These are phyloP conservation scores for Ara ararauna DNA, from an alignment of 2,797 vertebrate genomes.

Conservation along the genomic window DNA sequence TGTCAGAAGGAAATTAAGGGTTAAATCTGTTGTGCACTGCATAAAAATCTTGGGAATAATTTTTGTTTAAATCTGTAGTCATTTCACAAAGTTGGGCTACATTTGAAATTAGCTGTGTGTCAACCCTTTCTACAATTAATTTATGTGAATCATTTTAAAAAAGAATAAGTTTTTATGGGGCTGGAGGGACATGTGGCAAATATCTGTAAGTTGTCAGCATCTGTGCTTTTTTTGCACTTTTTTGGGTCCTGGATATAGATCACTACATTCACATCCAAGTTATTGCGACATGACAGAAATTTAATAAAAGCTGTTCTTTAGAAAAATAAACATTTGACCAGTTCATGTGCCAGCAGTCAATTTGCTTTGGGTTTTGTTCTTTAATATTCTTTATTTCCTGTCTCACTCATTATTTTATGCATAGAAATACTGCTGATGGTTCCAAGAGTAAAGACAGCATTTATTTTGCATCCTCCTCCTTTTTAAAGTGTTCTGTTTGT, in stretches of 20 bases:
- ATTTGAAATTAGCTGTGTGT: not conserved
- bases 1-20: not conserved
- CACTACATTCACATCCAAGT: conserved; percentile 20
- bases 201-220: conserved; percentile 1
- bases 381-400: not conserved
- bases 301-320: conserved; percentile 45
- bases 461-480: not conserved
- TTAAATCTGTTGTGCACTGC: not conserved
- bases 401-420: conserved; percentile 11
- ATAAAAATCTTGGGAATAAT: not conserved
- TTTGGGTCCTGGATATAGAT: conserved; percentile 4
- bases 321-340: conserved; percentile 34
- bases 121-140: not conserved
- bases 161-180: not conserved
- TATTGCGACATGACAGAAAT: conserved; percentile 58
- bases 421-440: not conserved
- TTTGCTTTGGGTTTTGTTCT: conserved; percentile 37
- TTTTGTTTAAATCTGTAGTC: not conserved
- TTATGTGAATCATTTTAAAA: not conserved
- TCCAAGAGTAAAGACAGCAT: not conserved
- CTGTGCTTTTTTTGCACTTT: not conserved
- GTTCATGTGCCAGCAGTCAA: not conserved
- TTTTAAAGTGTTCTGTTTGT: not conserved
- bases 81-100: not conserved
- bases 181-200: not conserved